Evolutionary conservation across 2,888 invertebrate genomes (phyloP).

Genomic region (Drosophila macrothrix): DNA sequence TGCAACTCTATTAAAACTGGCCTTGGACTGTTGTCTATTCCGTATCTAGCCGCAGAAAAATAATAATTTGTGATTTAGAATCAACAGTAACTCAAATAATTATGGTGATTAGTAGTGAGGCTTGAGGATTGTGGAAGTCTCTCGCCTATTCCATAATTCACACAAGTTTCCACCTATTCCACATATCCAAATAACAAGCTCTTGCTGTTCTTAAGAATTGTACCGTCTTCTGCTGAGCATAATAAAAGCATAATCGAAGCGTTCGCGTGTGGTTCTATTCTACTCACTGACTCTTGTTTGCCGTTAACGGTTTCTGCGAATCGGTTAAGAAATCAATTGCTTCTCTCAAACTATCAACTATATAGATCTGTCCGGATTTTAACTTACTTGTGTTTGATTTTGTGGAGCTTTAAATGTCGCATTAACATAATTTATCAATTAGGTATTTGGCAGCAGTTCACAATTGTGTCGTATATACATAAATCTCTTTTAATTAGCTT

Average conservation of each 20-base stretch:
- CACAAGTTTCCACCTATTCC: background rate
- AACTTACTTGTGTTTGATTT: background rate
- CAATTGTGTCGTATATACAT: background rate
- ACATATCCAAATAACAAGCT: background rate
- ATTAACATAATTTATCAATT: slow-evolving; percentile 1
- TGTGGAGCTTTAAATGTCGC: background rate
- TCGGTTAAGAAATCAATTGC: slow-evolving; percentile 42
- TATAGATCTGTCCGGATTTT: slow-evolving; percentile 31
- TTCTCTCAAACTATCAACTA: slow-evolving; percentile 21
- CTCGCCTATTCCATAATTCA: slow-evolving; percentile 5
- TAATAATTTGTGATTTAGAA: background rate
- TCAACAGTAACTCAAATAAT: slow-evolving; percentile 9
- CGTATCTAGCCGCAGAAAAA: slow-evolving; percentile 9
- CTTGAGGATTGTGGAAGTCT: slow-evolving; percentile 10
- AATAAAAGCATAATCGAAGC: too few species aligned
- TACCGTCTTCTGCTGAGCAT: background rate
- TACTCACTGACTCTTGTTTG: background rate
- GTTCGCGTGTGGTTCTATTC: slow-evolving; percentile 46
- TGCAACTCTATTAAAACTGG: background rate
- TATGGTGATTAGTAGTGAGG: slow-evolving; percentile 30
- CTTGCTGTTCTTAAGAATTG: background rate
- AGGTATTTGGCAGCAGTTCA: slow-evolving; percentile 1
- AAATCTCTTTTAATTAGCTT: background rate
- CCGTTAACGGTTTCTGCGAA: slow-evolving; percentile 28
- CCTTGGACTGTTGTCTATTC: slow-evolving; percentile 1